Percentiles rank a stretch among this genome's conserved stretches.
These are phyloP conservation scores for Caenorhabditis sp. DNA, from an alignment of 2,888 invertebrate species.

Conservation along the genomic window DNA sequence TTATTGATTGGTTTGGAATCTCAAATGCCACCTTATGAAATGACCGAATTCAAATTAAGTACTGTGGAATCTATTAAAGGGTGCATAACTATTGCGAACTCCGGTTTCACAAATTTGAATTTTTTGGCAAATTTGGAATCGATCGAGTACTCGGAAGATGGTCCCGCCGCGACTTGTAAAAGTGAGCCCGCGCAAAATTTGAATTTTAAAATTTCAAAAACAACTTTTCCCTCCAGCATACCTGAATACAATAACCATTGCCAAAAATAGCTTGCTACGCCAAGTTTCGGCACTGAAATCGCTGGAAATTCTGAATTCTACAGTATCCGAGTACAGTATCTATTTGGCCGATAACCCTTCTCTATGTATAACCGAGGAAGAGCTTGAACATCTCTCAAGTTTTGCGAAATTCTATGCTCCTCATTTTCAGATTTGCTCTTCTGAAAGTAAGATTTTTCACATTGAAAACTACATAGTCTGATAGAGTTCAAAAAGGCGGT, in stretches of 20 bases:
- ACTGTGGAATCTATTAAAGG: constrained; percentile 25
- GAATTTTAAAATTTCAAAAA: neutral
- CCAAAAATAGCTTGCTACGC: constrained; percentile 31
- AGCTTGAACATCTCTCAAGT: constrained; percentile 18
- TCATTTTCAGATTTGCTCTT: constrained; percentile 30
- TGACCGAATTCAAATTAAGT: constrained; percentile 22
- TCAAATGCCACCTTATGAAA: constrained; percentile 35
- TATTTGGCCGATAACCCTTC: constrained; percentile 40
- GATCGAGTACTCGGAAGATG: constrained; percentile 19
- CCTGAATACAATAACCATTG: constrained; percentile 30
- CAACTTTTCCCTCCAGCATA: constrained; percentile 14
- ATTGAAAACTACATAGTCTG: too few relatives aligned
- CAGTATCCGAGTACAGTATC: constrained; percentile 27
- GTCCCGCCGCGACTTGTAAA: constrained; percentile 19
- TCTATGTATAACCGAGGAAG: constrained; percentile 22
- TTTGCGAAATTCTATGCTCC: constrained; percentile 29
- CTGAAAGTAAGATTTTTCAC: constrained; percentile 14
- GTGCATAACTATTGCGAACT: constrained; percentile 37
- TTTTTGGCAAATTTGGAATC: constrained; percentile 20
- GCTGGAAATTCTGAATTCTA: constrained; percentile 12
- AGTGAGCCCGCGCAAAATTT: too few relatives aligned
- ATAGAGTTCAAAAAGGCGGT: too few relatives aligned
- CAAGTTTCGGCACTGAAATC: constrained; percentile 23
- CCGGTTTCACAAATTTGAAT: constrained; percentile 26
- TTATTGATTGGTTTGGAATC: constrained; percentile 35